A percentile compares a stretch with the other conserved stretches of the same genome.
phyloP scores from a whole-genome alignment of 2,113 vertebrate genomes.

The Phycodurus eques region DNA sequence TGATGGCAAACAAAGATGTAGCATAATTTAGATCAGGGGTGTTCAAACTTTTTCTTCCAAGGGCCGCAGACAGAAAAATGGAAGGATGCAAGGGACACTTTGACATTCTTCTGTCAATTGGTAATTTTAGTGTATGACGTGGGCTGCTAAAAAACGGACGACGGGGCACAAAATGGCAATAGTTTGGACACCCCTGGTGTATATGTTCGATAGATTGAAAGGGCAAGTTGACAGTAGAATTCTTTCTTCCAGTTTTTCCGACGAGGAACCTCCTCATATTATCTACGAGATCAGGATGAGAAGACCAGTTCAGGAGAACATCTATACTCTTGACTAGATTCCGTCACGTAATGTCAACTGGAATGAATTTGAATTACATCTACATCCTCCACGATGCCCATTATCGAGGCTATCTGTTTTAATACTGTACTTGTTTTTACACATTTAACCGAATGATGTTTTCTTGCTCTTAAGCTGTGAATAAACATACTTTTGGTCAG shows the following conservation, averaged over 20 bases:
- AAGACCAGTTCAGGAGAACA: slow-evolving; percentile 72
- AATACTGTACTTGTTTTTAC: not conserved
- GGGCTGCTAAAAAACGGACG: not conserved
- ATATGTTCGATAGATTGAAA: not conserved
- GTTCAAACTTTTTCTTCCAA: not conserved
- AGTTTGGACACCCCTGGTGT: not conserved
- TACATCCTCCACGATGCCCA: not conserved
- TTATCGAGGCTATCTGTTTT: not conserved
- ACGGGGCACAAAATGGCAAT: no score
- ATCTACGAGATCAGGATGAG: slow-evolving; percentile 75
- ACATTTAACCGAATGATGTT: not conserved
- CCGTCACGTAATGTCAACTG: not conserved
- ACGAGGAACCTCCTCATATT: slow-evolving; percentile 74
- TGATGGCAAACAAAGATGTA: not conserved
- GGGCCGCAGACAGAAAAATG: not conserved
- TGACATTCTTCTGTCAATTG: no score
- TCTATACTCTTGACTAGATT: slow-evolving; percentile 69
- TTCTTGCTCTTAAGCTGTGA: slow-evolving; percentile 3
- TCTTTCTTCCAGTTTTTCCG: slow-evolving; percentile 60
- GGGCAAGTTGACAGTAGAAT: not conserved
- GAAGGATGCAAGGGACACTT: no score
- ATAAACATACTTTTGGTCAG: not conserved
- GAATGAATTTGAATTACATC: not conserved
- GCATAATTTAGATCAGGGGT: not conserved
- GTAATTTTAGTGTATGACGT: no score